phyloP scores from a whole-genome alignment of 2,888 invertebrate species.

The Mesorhabditis sp. region DNA sequence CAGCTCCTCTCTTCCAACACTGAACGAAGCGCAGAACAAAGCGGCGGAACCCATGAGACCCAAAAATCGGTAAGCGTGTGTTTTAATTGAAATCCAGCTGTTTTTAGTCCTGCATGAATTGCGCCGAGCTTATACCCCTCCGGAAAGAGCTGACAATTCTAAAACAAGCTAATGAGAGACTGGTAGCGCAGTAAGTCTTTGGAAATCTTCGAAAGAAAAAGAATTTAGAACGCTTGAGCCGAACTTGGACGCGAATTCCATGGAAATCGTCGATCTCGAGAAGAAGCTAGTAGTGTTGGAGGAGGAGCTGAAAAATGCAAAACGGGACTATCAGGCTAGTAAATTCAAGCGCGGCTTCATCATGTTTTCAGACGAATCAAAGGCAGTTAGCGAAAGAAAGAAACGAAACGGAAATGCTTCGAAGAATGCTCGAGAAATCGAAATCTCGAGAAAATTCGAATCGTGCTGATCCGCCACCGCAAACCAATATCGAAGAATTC shows the following conservation, averaged over 20 bases:
- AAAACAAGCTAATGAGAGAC: conserved; percentile 42
- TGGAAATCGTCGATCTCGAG: conserved; percentile 33
- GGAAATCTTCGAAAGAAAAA: background rate
- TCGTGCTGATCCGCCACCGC: too few species aligned
- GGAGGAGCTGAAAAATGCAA: conserved; percentile 27
- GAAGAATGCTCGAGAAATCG: background rate
- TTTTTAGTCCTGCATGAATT: conserved; percentile 28
- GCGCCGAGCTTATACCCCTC: conserved; percentile 15
- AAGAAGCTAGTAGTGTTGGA: conserved; percentile 29
- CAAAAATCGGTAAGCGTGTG: background rate
- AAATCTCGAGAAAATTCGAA: background rate
- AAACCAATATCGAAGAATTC: background rate
- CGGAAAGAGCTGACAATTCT: conserved; percentile 39
- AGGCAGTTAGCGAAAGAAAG: background rate
- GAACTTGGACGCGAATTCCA: conserved; percentile 22
- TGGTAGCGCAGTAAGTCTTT: conserved; percentile 38
- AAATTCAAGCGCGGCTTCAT: too few species aligned
- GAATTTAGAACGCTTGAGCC: conserved; percentile 22
- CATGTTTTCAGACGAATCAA: background rate
- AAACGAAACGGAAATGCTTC: background rate
- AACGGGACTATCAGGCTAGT: conserved; percentile 20
- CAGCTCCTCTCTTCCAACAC: background rate
- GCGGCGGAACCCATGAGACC: background rate
- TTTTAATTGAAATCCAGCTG: conserved; percentile 6
- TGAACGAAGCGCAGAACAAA: background rate